These are phyloP conservation scores for Drosophila navojoa DNA, from an alignment of 1,140 invertebrate species.

Conservation along the genomic window DNA sequence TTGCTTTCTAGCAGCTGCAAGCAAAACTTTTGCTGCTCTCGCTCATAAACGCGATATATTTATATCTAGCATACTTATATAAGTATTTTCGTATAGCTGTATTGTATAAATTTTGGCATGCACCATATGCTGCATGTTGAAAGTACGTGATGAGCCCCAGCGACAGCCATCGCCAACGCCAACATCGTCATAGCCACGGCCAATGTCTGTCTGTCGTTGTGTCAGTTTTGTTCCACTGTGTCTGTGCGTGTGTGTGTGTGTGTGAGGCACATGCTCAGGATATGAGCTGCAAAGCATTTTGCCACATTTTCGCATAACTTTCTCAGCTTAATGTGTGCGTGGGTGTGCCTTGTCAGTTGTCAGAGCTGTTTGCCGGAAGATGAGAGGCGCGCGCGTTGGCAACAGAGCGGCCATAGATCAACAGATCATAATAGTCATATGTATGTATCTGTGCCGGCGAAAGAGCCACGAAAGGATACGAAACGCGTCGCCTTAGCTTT, in stretches of 20 bases:
- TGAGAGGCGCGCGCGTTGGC: conserved; percentile 4
- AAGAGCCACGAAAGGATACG: neutral
- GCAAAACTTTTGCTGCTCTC: conserved; percentile 47
- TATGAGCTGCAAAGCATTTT: conserved; percentile 53
- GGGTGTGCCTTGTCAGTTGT: neutral
- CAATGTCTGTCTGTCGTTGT: conserved; percentile 2
- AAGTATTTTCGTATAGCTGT: conserved; percentile 27
- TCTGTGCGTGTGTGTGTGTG: conserved; percentile 2
- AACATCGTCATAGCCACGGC: neutral
- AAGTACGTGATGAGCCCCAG: conserved; percentile 47
- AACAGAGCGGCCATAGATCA: conserved; percentile 8
- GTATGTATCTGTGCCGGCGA: neutral
- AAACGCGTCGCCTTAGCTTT: neutral
- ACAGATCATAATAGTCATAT: neutral
- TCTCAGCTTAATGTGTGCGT: conserved; percentile 3
- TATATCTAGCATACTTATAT: conserved; percentile 22
- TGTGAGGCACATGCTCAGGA: conserved; percentile 29
- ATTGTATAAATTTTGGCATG: conserved; percentile 62
- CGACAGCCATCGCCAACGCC: neutral
- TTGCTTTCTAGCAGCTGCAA: conserved; percentile 29
- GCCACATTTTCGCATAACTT: conserved; percentile 50
- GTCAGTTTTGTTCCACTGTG: neutral
- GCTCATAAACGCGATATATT: conserved; percentile 52
- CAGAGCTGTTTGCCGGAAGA: neutral
- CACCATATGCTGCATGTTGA: conserved; percentile 56